Conservation (phyloP, 1,140 invertebrate genomes). For the Megathymus violae region DNA sequence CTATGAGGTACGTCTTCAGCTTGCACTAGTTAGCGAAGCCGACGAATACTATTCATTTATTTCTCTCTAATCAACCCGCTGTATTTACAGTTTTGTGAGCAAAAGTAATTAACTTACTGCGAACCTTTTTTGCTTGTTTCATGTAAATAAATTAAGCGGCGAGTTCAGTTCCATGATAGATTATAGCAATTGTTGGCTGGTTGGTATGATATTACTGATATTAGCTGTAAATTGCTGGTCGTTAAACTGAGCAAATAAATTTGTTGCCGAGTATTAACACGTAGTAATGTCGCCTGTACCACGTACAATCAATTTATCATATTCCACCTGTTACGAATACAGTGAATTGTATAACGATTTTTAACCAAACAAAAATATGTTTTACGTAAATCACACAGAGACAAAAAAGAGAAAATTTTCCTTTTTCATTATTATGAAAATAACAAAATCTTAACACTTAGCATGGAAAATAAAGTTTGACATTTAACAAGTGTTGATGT, state of each 20-base stretch:
- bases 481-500: conserved; percentile 30
- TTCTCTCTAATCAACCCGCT: conserved; percentile 25
- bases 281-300: background rate
- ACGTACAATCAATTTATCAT: conserved; percentile 4
- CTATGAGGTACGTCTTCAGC: conserved; percentile 42
- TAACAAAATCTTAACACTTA: conserved; percentile 31
- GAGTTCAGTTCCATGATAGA: background rate
- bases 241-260: conserved; percentile 7
- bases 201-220: conserved; percentile 8
- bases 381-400: too few relatives aligned
- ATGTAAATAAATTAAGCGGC: conserved; percentile 4
- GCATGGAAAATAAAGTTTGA: conserved; percentile 24
- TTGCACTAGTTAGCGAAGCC: conserved; percentile 25
- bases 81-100: conserved; percentile 14
- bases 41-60: conserved; percentile 31
- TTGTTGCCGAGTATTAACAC: conserved; percentile 10
- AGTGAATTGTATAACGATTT: too few relatives aligned
- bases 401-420: too few relatives aligned
- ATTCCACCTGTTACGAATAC: background rate
- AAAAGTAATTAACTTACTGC: background rate
- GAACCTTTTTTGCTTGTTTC: background rate
- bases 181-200: conserved; percentile 1
- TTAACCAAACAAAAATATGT: too few relatives aligned
- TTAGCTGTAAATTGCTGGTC: conserved; percentile 12
- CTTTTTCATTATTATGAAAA: background rate